Evolutionary conservation across 2,113 vertebrate species (phyloP).

Genomic region (Pachycephala philippinensis): DNA sequence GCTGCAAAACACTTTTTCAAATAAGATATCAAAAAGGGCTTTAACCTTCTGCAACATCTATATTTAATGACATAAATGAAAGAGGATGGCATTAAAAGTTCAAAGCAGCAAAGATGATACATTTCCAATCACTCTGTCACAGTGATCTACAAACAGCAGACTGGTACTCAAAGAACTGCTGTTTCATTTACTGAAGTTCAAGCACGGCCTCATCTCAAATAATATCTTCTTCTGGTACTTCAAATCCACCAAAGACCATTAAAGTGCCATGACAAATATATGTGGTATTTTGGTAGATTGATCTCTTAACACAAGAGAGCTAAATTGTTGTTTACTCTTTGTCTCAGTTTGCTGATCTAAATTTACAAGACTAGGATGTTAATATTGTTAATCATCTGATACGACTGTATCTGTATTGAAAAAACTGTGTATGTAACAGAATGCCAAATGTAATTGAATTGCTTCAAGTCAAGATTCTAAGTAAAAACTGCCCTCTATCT

Average conservation of each 20-base stretch:
- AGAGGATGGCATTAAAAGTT: conserved; percentile 44
- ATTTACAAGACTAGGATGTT: background rate
- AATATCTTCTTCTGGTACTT: background rate
- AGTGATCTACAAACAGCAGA: background rate
- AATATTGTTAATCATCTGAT: background rate
- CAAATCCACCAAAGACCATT: background rate
- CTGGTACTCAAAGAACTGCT: background rate
- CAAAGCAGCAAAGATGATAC: conserved; percentile 22
- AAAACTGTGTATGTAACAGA: background rate
- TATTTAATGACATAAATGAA: conserved; percentile 48
- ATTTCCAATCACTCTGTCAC: conserved; percentile 18
- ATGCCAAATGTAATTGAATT: background rate
- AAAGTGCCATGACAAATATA: background rate
- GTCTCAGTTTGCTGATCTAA: background rate
- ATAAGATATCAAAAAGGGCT: background rate
- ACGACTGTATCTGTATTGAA: background rate
- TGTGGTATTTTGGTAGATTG: background rate
- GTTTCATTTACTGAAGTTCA: conserved; percentile 21
- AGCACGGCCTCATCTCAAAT: background rate
- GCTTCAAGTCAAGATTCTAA: background rate
- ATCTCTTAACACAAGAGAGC: background rate
- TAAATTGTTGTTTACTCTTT: background rate
- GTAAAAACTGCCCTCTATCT: background rate
- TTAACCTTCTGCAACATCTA: conserved; percentile 41
- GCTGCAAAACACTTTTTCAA: background rate